Percentiles rank a stretch among this genome's conserved stretches.
These are phyloP conservation scores for Semibalanus balanoides DNA, from an alignment of 1,140 invertebrate genomes.

Conservation along the genomic window DNA sequence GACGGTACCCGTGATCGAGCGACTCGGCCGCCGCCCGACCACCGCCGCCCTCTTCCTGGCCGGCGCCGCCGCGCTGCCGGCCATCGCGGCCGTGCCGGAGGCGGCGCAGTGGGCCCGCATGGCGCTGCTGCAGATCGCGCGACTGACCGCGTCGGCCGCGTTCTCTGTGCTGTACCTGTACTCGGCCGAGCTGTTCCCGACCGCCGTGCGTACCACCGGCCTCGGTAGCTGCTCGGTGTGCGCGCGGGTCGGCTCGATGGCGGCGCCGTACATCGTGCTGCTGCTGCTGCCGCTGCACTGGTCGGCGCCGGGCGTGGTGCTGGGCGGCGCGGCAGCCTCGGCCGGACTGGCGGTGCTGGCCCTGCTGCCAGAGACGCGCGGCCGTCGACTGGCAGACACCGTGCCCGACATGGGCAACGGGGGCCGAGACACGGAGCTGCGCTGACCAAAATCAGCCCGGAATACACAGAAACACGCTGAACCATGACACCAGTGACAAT, in stretches of 20 bases:
- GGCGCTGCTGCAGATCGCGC: conserved; percentile 57
- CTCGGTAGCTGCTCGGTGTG: conserved; percentile 61
- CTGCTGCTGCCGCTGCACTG: conserved; percentile 19
- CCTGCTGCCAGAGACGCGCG: conserved; percentile 12
- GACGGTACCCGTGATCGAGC: background rate
- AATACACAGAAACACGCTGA: too few relatives aligned
- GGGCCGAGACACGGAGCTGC: too few relatives aligned
- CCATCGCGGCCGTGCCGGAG: background rate
- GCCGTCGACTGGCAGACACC: conserved; percentile 12
- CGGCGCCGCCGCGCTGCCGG: background rate
- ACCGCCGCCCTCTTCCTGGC: background rate
- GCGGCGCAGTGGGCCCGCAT: background rate
- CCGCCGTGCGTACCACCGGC: conserved; percentile 62
- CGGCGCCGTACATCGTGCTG: conserved; percentile 52
- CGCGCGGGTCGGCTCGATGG: conserved; percentile 57
- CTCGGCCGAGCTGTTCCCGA: conserved; percentile 68
- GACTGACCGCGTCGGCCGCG: conserved; percentile 63
- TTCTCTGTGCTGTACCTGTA: conserved; percentile 67
- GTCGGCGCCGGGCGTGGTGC: background rate
- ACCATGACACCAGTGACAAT: too few relatives aligned
- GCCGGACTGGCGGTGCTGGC: conserved; percentile 11
- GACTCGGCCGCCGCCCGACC: background rate
- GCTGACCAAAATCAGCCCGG: too few relatives aligned
- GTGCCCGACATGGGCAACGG: conserved; percentile 12
- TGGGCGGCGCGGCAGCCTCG: conserved; percentile 4